phyloP scores from a whole-genome alignment of 2,888 invertebrate species.

The Adelognathus sp. region DNA sequence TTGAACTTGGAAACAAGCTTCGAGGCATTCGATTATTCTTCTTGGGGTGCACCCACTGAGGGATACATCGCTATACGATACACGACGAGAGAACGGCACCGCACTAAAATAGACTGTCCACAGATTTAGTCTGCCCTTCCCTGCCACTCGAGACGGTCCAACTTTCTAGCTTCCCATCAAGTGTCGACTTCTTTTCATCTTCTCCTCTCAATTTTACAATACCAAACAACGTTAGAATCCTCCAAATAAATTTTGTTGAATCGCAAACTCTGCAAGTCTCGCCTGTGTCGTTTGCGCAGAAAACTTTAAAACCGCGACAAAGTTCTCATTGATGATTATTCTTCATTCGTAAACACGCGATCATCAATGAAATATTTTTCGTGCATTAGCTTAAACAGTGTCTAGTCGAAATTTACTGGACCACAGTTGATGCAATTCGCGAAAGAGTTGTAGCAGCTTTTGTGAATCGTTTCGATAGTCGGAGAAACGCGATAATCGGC shows the following conservation, averaged over 20 bases:
- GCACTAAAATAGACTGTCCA: conserved; percentile 71
- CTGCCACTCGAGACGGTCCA: conserved; percentile 66
- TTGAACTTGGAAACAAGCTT: conserved; percentile 51
- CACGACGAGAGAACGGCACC: conserved; percentile 24
- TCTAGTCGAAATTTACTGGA: neutral
- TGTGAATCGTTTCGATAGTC: neutral
- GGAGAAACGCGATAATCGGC: conserved; percentile 9
- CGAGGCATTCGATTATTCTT: conserved; percentile 58
- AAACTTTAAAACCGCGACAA: no score
- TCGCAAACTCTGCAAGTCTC: neutral
- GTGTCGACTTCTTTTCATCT: conserved; percentile 50
- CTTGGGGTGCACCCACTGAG: conserved; percentile 60
- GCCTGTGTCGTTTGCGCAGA: no score
- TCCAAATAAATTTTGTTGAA: neutral
- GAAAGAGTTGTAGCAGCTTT: neutral
- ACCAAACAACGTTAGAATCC: neutral
- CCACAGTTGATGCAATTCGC: neutral
- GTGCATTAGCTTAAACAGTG: neutral
- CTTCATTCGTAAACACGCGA: neutral
- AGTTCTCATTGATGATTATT: no score
- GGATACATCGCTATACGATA: conserved; percentile 17
- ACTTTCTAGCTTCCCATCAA: conserved; percentile 59
- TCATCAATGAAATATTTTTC: neutral
- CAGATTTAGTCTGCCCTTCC: conserved; percentile 71
- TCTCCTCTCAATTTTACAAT: conserved; percentile 37